phyloP scores from a whole-genome alignment of 2,113 vertebrate species.

The Gadus chalcogrammus region DNA sequence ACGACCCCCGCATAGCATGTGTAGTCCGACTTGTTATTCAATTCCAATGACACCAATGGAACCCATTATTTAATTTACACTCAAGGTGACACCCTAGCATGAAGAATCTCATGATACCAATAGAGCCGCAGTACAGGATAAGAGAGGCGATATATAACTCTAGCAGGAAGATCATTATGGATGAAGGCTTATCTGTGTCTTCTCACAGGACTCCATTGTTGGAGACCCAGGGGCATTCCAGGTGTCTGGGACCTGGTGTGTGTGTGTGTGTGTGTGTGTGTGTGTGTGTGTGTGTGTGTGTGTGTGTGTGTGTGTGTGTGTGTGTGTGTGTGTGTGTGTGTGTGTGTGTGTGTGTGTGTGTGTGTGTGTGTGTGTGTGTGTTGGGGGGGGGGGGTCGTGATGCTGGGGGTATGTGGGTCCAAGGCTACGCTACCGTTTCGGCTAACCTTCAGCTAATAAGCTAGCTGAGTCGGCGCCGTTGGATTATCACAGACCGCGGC shows the following conservation, averaged over 20 bases:
- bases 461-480: slow-evolving; percentile 31
- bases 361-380: slow-evolving; percentile 16
- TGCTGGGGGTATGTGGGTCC: slow-evolving; percentile 18
- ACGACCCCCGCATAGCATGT: no score
- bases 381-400: slow-evolving; percentile 24
- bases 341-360: no score
- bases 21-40: background rate
- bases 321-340: slow-evolving; percentile 8
- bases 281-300: no score
- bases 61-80: background rate
- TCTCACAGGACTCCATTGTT: slow-evolving; percentile 64
- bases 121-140: background rate
- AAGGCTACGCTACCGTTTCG: slow-evolving; percentile 26
- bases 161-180: slow-evolving; percentile 26
- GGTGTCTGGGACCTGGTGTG: slow-evolving; percentile 59
- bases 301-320: slow-evolving; percentile 17
- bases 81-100: slow-evolving; percentile 19
- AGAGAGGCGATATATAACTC: slow-evolving; percentile 27
- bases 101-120: background rate
- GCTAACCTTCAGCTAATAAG: slow-evolving; percentile 62
- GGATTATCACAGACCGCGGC: no score
- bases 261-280: background rate
- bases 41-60: background rate
- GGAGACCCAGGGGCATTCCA: slow-evolving; percentile 60
- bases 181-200: slow-evolving; percentile 63